Base-by-base conservation (phyloP, 2,113 vertebrate genomes). In the Colossoma macropomum region DNA sequence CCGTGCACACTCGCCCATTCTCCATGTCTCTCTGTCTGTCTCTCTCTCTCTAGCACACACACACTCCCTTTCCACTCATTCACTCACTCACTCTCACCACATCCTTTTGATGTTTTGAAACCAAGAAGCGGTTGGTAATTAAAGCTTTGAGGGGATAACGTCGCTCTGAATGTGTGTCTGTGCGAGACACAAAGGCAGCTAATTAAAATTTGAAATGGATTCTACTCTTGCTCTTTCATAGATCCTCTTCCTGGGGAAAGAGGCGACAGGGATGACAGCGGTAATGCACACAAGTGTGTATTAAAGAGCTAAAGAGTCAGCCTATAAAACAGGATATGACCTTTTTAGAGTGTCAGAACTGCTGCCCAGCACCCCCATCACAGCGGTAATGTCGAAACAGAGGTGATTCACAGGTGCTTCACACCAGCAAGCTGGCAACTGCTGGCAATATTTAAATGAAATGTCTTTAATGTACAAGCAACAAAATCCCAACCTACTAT, bases 151-250 rank as follows among this genome's bases (percentile, higher is more conserved):
- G 91, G 90, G 92, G 90, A 93, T 93, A 92, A 92, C 84, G 90
- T 87, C 77, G 86, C 88, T 85, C 88, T 91, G 90, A 92, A 92
- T 90, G 87, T 91, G 89, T 89, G 90, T 89, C 90, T 92, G 89
- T 91, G 90, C 85, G 83, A 86, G 86, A 84, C 83, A 91, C 91
- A 92, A 94, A 94, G 89, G 91, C 87, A 86, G 79, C 88, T 90
- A 93, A 94, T 94, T 93, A 91, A 91, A 93, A 92, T 87, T 87
- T 89, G 88, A 93, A 94, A 93, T 91, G 89, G 90, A 90, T 93
- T 90, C 89, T 75, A 83, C 90, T 81, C 77, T 86, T 82, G 87
- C 84, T 88, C 89, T 85, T 92, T 89, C 85, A 87, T 87, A 73
- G 86, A 87, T 79, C 86, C 84, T 88, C 86, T 86, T 91, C 89